phyloP scores from a whole-genome alignment of 1,140 invertebrate species.

The Drosophila carrolli region DNA sequence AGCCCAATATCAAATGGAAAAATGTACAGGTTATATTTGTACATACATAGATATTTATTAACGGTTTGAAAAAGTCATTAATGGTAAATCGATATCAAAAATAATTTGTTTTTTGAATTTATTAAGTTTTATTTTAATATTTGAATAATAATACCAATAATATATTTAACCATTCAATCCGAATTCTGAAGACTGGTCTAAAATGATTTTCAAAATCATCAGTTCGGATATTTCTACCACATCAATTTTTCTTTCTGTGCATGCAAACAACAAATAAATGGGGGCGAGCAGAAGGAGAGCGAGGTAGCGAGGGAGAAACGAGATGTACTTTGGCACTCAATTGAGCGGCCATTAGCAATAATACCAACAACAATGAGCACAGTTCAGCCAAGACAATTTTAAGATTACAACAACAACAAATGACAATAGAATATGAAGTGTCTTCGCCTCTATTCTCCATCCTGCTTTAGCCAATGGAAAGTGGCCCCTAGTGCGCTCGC shows the following conservation, averaged over 20 bases:
- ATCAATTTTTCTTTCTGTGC: not conserved
- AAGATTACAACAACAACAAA: constrained; percentile 73
- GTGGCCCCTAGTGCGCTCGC: constrained; percentile 18
- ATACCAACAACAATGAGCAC: constrained; percentile 53
- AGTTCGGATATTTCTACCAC: not conserved
- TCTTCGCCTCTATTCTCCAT: constrained; percentile 19
- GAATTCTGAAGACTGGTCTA: not conserved
- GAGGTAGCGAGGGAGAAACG: constrained; percentile 3
- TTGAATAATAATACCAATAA: no score
- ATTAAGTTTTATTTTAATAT: not conserved
- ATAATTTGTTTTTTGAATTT: no score
- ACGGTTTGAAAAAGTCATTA: no score
- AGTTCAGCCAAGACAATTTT: constrained; percentile 67
- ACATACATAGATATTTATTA: no score
- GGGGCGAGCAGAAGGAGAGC: not conserved
- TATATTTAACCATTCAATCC: no score
- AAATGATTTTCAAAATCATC: not conserved
- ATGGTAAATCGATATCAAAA: no score
- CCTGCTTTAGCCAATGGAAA: constrained; percentile 5
- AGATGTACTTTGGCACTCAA: constrained; percentile 78
- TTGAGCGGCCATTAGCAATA: constrained; percentile 79
- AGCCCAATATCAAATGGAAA: not conserved
- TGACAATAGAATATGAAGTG: constrained; percentile 82
- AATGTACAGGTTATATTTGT: no score
- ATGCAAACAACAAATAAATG: constrained; percentile 14